phyloP scores from a whole-genome alignment of 2,888 invertebrate genomes.

The Halocaridina rubra region DNA sequence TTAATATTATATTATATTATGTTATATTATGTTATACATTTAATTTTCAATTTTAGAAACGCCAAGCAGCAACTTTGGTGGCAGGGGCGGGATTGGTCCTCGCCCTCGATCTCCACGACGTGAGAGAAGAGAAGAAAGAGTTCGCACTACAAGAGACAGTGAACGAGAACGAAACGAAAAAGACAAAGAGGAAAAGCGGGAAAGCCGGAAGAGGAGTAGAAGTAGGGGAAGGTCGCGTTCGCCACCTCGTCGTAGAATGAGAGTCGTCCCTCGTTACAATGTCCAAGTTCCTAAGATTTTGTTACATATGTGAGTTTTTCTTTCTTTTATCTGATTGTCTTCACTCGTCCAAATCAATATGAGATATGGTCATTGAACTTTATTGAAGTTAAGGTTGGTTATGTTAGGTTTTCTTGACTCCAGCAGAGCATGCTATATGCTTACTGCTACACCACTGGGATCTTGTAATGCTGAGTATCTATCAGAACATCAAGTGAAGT shows the following conservation, averaged over 20 bases:
- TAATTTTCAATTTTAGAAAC: background rate
- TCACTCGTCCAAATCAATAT: no score
- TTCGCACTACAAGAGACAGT: constrained; percentile 40
- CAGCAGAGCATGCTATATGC: no score
- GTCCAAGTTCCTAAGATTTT: constrained; percentile 70
- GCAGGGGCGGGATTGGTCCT: constrained; percentile 31
- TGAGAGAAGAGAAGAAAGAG: constrained; percentile 50
- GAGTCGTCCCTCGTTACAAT: constrained; percentile 82
- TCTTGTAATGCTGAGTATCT: no score
- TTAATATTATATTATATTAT: no score
- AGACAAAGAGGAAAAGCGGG: constrained; percentile 59
- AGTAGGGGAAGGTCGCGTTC: constrained; percentile 66
- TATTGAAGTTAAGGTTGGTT: no score
- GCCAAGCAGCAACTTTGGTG: constrained; percentile 13
- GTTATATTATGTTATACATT: no score
- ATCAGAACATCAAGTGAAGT: no score
- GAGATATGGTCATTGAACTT: no score
- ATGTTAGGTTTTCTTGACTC: no score
- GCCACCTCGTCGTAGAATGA: constrained; percentile 75
- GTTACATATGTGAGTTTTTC: constrained; percentile 56
- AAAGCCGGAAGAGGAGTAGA: constrained; percentile 56
- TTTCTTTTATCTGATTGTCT: no score
- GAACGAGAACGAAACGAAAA: constrained; percentile 51
- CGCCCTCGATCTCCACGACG: constrained; percentile 54
- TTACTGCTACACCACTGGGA: no score